Percentiles rank a stretch among this genome's conserved stretches.
These are phyloP conservation scores for Cyphomyrmex costatus DNA, from an alignment of 1,140 invertebrate species.

Conservation along the genomic window DNA sequence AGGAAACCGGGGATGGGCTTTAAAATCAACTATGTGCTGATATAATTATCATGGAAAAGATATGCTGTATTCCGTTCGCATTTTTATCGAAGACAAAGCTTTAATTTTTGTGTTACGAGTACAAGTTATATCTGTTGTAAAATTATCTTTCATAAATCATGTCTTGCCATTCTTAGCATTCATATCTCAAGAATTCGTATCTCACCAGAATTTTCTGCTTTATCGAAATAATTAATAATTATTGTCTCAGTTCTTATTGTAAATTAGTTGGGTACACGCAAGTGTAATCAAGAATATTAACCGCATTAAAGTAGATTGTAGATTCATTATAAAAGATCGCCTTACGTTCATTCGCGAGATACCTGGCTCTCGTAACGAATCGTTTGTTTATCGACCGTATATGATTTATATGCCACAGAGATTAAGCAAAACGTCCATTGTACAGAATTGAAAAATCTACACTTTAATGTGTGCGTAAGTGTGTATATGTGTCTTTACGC, in stretches of 20 bases:
- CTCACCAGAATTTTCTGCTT: slow-evolving; percentile 58
- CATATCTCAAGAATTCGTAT: background rate
- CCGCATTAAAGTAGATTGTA: slow-evolving; percentile 6
- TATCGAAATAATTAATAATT: slow-evolving; percentile 76
- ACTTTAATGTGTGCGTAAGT: background rate
- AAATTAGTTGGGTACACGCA: slow-evolving; percentile 63
- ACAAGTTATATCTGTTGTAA: no score
- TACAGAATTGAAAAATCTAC: background rate
- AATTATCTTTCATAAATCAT: background rate
- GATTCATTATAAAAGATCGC: slow-evolving; percentile 44
- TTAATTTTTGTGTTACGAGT: background rate
- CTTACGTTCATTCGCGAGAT: background rate
- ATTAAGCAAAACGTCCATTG: background rate
- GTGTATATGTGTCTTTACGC: background rate
- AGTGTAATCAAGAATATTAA: slow-evolving; percentile 60
- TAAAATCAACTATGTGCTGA: slow-evolving; percentile 36
- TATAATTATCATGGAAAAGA: background rate
- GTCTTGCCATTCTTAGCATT: background rate
- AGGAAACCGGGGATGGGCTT: slow-evolving; percentile 63
- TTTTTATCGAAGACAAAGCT: background rate
- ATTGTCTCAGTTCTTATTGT: slow-evolving; percentile 75
- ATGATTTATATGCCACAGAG: background rate
- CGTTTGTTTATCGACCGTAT: background rate
- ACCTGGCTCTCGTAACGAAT: slow-evolving; percentile 2
- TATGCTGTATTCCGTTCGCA: background rate